phyloP scores from a whole-genome alignment of 2,888 invertebrate genomes.

The Tetrapedia diversipes region DNA sequence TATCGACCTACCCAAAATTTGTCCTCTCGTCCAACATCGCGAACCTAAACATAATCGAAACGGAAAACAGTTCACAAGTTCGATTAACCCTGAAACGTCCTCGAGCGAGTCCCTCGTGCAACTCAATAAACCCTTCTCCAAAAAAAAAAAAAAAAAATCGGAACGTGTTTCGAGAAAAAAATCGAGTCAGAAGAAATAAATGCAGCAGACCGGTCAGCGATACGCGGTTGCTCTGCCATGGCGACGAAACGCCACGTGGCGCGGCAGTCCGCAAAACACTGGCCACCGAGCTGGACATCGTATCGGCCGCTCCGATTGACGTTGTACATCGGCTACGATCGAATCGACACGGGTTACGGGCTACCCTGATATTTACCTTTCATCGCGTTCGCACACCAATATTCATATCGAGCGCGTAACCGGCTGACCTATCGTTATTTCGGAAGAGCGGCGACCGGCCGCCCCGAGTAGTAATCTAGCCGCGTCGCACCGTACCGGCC shows the following conservation, averaged over 20 bases:
- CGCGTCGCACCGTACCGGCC: not conserved
- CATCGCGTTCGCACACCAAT: constrained; percentile 55
- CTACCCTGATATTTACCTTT: constrained; percentile 63
- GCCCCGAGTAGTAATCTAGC: constrained; percentile 21
- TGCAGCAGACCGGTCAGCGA: too few relatives aligned
- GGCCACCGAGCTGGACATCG: constrained; percentile 9
- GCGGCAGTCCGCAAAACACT: constrained; percentile 19
- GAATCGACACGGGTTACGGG: constrained; percentile 17
- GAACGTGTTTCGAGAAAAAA: not conserved
- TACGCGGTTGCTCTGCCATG: not conserved
- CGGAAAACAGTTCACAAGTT: not conserved
- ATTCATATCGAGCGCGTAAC: constrained; percentile 65
- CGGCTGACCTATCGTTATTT: constrained; percentile 63
- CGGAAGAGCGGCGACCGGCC: constrained; percentile 42
- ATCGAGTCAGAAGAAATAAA: not conserved
- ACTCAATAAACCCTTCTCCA: not conserved
- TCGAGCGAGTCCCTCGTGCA: not conserved
- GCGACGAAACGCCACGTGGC: not conserved
- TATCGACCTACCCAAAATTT: too few relatives aligned
- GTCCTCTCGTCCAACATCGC: not conserved
- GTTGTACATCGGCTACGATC: constrained; percentile 25
- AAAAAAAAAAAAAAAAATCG: not conserved
- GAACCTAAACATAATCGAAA: not conserved
- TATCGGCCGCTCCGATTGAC: constrained; percentile 42
- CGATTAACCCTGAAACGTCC: not conserved